Conservation (phyloP, 2,797 vertebrate genomes). For the Phataginus tetradactyla region DNA sequence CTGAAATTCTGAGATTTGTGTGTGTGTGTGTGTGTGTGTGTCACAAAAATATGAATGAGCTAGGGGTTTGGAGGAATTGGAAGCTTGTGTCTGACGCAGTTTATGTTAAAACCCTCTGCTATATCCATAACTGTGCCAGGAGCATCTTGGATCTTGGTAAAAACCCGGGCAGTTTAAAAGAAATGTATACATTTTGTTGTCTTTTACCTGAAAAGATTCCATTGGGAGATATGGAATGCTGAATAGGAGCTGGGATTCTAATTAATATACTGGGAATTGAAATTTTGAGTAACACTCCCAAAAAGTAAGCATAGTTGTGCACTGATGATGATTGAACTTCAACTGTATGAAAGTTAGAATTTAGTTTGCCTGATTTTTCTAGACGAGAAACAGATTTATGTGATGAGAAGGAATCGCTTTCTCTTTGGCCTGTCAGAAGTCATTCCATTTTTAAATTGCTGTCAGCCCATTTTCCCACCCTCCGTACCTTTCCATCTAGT, state of each 20-base stretch:
- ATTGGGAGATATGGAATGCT: neutral
- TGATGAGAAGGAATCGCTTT: neutral
- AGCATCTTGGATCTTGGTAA: neutral
- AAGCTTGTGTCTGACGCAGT: neutral
- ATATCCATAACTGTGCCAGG: too few species aligned
- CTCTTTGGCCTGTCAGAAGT: neutral
- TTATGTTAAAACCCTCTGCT: neutral
- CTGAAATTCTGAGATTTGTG: neutral
- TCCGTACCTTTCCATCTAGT: neutral
- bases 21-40: neutral
- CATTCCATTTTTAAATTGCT: conserved; percentile 4
- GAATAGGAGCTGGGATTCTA: neutral
- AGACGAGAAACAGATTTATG: neutral
- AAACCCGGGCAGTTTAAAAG: neutral
- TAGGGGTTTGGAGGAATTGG: neutral
- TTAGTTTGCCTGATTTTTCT: neutral
- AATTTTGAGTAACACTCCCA: neutral
- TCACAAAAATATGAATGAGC: neutral
- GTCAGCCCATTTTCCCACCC: neutral
- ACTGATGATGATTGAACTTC: neutral
- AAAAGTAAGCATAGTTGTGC: neutral
- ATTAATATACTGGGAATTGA: neutral
- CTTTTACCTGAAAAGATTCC: neutral
- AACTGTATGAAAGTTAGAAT: neutral
- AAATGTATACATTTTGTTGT: too few species aligned